Evolutionary conservation across 2,113 vertebrate species (phyloP).

Genomic region (Scophthalmus maximus): DNA sequence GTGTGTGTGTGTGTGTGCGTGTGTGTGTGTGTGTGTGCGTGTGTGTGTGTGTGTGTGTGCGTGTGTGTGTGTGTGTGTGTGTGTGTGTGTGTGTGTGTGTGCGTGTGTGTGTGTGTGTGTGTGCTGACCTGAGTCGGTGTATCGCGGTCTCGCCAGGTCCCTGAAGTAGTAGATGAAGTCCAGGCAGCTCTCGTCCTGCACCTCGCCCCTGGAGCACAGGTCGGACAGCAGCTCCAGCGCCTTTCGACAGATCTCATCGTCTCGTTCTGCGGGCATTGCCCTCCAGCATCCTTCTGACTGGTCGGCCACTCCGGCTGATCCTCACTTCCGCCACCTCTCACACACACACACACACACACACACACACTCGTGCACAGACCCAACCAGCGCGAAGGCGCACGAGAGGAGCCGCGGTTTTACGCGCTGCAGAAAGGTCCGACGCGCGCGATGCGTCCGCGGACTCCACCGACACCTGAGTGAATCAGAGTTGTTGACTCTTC

Average conservation of each 20-base stretch:
- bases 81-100: too few relatives aligned
- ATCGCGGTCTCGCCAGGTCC: constrained; percentile 91
- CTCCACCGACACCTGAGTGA: background rate
- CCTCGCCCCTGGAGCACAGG: constrained; percentile 93
- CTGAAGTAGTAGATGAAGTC: constrained; percentile 96
- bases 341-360: background rate
- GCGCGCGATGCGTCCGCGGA: constrained; percentile 33
- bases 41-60: too few relatives aligned
- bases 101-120: too few relatives aligned
- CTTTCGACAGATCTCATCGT: constrained; percentile 98
- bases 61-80: too few relatives aligned
- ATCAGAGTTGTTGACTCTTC: background rate
- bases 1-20: too few relatives aligned
- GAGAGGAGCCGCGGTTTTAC: constrained; percentile 19
- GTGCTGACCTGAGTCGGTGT: constrained; percentile 89
- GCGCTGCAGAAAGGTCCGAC: constrained; percentile 37
- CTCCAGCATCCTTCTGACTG: constrained; percentile 95
- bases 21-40: too few relatives aligned
- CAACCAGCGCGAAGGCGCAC: constrained; percentile 50
- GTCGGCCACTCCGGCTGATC: constrained; percentile 82
- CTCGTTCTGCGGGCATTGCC: constrained; percentile 96
- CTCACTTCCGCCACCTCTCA: constrained; percentile 51
- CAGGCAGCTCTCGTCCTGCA: constrained; percentile 94
- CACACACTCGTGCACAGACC: background rate
- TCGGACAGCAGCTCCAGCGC: constrained; percentile 95